Conservation (phyloP, 2,888 invertebrate species). For the Brassicogethes aeneus region DNA sequence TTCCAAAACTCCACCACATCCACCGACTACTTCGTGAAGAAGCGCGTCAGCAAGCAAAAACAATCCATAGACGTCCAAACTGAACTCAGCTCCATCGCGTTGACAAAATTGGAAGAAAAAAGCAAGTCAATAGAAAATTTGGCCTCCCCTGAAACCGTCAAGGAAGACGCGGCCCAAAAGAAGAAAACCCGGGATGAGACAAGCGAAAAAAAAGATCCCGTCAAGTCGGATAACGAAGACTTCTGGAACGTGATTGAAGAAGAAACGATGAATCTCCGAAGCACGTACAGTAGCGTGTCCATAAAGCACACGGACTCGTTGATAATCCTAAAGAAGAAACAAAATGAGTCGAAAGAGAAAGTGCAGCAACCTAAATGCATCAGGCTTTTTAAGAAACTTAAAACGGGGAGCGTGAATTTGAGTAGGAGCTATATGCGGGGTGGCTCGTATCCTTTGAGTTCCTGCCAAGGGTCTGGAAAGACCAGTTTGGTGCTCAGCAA, state of each 20-base stretch:
- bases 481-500: not conserved
- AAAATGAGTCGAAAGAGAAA: constrained; percentile 22
- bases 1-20: not conserved
- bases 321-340: constrained; percentile 27
- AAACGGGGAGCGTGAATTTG: not conserved
- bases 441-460: constrained; percentile 27
- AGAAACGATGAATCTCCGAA: not conserved
- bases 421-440: constrained; percentile 19
- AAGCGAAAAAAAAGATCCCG: not conserved
- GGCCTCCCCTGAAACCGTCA: not conserved
- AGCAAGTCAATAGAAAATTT: not conserved
- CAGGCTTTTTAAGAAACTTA: constrained; percentile 21
- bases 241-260: too few relatives aligned
- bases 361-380: constrained; percentile 31
- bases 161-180: not conserved
- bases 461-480: constrained; percentile 10
- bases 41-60: too few relatives aligned
- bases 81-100: not conserved
- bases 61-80: not conserved
- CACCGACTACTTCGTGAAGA: too few relatives aligned
- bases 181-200: not conserved
- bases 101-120: not conserved
- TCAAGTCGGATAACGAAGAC: not conserved
- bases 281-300: not conserved
- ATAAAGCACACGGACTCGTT: constrained; percentile 32